phyloP scores from a whole-genome alignment of 2,113 vertebrate species.

The Jacana jacana region DNA sequence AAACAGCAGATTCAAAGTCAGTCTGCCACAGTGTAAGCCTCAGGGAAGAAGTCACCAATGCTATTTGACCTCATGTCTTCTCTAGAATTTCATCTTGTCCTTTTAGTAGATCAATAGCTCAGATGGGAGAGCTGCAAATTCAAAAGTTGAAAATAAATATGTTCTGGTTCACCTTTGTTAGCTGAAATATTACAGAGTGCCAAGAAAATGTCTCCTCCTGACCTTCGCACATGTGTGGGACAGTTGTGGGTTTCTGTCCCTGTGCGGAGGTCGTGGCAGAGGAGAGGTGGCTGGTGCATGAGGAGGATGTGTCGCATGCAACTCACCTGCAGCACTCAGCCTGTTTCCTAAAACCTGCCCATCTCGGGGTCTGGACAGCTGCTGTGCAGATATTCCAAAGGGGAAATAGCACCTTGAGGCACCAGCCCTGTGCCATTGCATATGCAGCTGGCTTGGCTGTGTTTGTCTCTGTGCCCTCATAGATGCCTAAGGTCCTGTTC shows the following conservation, averaged over 20 bases:
- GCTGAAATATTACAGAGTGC: neutral
- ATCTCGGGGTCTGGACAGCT: fast-evolving
- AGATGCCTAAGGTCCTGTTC: neutral
- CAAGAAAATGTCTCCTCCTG: neutral
- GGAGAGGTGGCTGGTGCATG: neutral
- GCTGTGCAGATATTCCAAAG: neutral
- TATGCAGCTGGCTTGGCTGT: neutral
- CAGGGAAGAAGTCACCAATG: neutral
- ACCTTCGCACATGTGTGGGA: neutral
- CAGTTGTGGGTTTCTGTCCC: fast-evolving
- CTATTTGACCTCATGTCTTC: fast-evolving
- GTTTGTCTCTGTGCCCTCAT: neutral
- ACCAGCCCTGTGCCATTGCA: fast-evolving
- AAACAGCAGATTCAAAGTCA: neutral
- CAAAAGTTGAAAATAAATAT: neutral
- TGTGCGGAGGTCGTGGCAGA: fast-evolving
- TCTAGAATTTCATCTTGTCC: constrained; percentile 16
- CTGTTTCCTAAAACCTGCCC: neutral
- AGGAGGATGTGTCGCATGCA: neutral
- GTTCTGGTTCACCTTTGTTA: neutral
- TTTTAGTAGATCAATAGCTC: neutral
- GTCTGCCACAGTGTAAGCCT: neutral
- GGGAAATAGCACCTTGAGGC: fast-evolving
- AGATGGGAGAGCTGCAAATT: neutral
- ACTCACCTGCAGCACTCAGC: neutral